These are phyloP conservation scores for Tyto alba DNA, from an alignment of 2,113 vertebrate species.

Conservation along the genomic window DNA sequence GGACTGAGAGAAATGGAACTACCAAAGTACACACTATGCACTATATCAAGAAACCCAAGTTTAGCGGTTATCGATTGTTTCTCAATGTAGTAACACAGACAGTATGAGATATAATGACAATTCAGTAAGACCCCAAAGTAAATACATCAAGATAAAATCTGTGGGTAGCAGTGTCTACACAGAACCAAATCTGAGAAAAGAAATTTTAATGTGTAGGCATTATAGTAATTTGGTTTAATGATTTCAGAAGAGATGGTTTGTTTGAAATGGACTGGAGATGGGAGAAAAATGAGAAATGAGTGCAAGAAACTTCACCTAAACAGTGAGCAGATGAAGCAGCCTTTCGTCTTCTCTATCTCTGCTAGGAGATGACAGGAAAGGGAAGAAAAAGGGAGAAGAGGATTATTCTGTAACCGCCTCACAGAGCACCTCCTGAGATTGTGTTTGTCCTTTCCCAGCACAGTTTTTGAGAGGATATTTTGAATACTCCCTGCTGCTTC, in stretches of 20 bases:
- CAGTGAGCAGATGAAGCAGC: background rate
- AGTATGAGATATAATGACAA: background rate
- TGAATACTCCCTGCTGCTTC: background rate
- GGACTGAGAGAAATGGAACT: background rate
- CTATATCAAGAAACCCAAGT: background rate
- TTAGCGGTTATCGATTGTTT: background rate
- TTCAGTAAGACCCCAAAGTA: background rate
- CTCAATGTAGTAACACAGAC: background rate
- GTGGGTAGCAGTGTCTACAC: background rate
- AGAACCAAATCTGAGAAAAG: background rate
- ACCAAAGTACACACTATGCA: background rate
- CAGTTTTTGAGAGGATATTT: background rate
- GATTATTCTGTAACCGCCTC: background rate
- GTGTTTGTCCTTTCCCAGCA: background rate
- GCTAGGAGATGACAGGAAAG: background rate
- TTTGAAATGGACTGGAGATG: background rate
- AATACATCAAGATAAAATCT: background rate
- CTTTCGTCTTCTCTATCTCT: background rate
- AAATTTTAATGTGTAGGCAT: background rate
- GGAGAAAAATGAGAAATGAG: background rate
- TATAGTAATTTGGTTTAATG: background rate
- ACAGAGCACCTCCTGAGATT: background rate
- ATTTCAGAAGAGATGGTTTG: background rate
- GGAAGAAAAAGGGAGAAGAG: background rate
- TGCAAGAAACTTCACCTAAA: background rate